These are phyloP conservation scores for Cyanoderma ruficeps DNA, from an alignment of 2,113 vertebrate genomes.

Conservation along the genomic window DNA sequence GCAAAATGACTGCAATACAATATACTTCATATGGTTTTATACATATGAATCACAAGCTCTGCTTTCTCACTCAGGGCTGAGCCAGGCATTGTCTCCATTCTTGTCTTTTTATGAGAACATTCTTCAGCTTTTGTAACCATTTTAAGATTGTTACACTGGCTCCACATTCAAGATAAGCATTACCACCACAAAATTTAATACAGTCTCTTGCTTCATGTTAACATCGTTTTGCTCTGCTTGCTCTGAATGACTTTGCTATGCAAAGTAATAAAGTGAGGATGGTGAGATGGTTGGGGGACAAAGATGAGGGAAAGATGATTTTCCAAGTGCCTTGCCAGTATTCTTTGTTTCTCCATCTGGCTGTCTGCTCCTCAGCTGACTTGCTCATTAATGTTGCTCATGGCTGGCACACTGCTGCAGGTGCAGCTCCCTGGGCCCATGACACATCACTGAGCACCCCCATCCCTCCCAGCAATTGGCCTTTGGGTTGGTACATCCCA, in stretches of 20 bases:
- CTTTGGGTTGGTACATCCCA: background rate
- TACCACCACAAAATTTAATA: background rate
- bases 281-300: background rate
- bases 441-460: background rate
- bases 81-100: background rate
- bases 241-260: background rate
- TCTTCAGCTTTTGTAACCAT: conserved; percentile 8
- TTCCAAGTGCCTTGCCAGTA: background rate
- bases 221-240: background rate
- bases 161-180: background rate
- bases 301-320: background rate
- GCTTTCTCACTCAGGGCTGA: background rate
- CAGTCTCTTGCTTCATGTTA: background rate
- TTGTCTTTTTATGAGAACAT: conserved; percentile 13
- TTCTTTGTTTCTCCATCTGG: conserved; percentile 29
- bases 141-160: background rate
- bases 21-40: background rate
- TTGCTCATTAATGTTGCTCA: background rate
- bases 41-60: background rate
- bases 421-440: conserved; percentile 9
- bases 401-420: conserved; percentile 13
- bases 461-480: background rate
- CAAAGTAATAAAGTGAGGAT: background rate
- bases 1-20: background rate
- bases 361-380: background rate